Percentiles rank a stretch among this genome's conserved stretches.
These are phyloP conservation scores for Boleophthalmus pectinirostris DNA, from an alignment of 2,113 vertebrate genomes.

Conservation along the genomic window DNA sequence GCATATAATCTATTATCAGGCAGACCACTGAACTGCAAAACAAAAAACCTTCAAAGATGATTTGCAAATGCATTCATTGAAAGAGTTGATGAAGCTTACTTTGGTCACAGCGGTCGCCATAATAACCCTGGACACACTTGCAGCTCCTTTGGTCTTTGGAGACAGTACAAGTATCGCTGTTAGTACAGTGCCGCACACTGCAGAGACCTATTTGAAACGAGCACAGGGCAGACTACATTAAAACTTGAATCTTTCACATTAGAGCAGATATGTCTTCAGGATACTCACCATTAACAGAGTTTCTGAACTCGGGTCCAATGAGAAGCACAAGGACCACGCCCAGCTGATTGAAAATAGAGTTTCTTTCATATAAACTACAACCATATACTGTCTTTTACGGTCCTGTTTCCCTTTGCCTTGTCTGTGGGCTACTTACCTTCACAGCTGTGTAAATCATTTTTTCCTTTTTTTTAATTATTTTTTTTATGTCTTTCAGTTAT, in stretches of 20 bases:
- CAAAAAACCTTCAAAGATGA: not conserved
- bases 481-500: conserved; percentile 1
- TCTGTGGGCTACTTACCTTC: conserved; percentile 43
- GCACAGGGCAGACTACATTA: not conserved
- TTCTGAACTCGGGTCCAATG: conserved; percentile 12
- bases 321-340: conserved; percentile 36
- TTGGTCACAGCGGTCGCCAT: conserved; percentile 69
- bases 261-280: not conserved
- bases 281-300: conserved; percentile 52
- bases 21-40: not conserved
- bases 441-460: conserved; percentile 20
- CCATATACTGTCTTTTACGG: not conserved
- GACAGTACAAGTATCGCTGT: conserved; percentile 50
- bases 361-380: too few relatives aligned
- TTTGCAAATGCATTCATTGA: not conserved
- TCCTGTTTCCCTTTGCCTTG: not conserved
- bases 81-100: conserved; percentile 40
- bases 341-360: conserved; percentile 37
- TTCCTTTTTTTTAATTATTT: too few relatives aligned
- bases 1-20: too few relatives aligned
- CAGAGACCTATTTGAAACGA: conserved; percentile 58
- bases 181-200: conserved; percentile 53
- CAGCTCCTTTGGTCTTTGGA: conserved; percentile 59
- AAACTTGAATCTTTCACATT: not conserved
- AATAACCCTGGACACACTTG: conserved; percentile 65